These are phyloP conservation scores for Hippocampus guttulatus DNA, from an alignment of 2,113 vertebrate species.

Conservation along the genomic window DNA sequence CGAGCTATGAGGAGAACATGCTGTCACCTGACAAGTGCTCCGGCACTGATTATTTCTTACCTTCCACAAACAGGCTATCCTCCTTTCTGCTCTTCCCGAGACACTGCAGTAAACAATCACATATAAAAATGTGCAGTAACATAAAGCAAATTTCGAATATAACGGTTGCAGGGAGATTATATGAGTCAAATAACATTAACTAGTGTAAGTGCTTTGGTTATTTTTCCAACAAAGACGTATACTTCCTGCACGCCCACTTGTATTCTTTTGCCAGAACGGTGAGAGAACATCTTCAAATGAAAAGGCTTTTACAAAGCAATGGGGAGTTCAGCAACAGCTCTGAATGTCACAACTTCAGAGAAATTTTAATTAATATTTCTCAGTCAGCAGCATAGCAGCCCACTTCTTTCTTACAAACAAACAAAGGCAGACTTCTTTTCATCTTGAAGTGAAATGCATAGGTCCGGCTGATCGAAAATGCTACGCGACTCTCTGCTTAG, in stretches of 20 bases:
- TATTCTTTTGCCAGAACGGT: conserved; percentile 8
- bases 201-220: not conserved
- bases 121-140: not conserved
- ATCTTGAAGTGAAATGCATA: conserved; percentile 46
- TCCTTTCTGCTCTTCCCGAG: not conserved
- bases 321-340: conserved; percentile 37
- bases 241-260: not conserved
- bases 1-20: conserved; percentile 60
- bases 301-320: conserved; percentile 43
- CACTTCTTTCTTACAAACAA: conserved; percentile 46
- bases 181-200: not conserved
- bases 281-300: conserved; percentile 38
- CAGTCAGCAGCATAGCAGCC: conserved; percentile 46
- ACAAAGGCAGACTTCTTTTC: conserved; percentile 51
- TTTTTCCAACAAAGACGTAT: conserved; percentile 7
- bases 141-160: not conserved
- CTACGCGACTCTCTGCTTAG: conserved; percentile 24
- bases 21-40: conserved; percentile 63
- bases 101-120: conserved; percentile 16
- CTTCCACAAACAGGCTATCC: conserved; percentile 12
- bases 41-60: conserved; percentile 48
- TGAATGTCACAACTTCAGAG: conserved; percentile 32
- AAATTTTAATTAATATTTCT: conserved; percentile 55
- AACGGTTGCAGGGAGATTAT: not conserved
- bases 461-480: conserved; percentile 35